A percentile compares a stretch with the other conserved stretches of the same genome.
Evolutionary conservation across 2,113 vertebrate genomes (phyloP).

Genomic region (Bungarus multicinctus): DNA sequence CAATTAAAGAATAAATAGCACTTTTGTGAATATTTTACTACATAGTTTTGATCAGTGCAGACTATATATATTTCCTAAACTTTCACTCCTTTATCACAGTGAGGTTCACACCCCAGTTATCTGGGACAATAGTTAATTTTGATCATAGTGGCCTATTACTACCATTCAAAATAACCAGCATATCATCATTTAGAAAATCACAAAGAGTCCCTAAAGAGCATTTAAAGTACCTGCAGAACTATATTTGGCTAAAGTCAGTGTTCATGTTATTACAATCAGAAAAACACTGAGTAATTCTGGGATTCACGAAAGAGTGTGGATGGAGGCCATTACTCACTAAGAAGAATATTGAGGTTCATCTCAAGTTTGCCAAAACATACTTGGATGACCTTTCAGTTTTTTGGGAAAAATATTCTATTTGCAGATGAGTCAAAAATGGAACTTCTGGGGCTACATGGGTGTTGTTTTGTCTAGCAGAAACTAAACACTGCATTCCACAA

Average conservation of each 20-base stretch:
- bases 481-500: neutral
- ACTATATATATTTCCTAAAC: neutral
- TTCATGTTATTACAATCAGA: neutral
- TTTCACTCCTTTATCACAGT: neutral
- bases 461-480: neutral
- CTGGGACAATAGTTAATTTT: neutral
- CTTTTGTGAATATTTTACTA: neutral
- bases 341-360: neutral
- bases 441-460: neutral
- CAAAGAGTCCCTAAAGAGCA: neutral
- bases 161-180: neutral
- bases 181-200: neutral
- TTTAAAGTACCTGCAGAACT: neutral
- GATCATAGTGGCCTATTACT: neutral
- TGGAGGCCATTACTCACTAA: neutral
- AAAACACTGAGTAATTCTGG: neutral
- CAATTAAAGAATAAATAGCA: neutral
- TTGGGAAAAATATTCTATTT: neutral
- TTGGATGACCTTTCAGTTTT: neutral
- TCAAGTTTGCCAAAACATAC: neutral
- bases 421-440: neutral
- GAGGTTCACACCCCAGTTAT: neutral
- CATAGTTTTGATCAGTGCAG: neutral
- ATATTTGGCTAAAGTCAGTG: neutral
- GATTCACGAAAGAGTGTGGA: neutral